A percentile compares a stretch with the other conserved stretches of the same genome.
phyloP scores from a whole-genome alignment of 2,888 invertebrate genomes.

The Xestia rhomboidea region DNA sequence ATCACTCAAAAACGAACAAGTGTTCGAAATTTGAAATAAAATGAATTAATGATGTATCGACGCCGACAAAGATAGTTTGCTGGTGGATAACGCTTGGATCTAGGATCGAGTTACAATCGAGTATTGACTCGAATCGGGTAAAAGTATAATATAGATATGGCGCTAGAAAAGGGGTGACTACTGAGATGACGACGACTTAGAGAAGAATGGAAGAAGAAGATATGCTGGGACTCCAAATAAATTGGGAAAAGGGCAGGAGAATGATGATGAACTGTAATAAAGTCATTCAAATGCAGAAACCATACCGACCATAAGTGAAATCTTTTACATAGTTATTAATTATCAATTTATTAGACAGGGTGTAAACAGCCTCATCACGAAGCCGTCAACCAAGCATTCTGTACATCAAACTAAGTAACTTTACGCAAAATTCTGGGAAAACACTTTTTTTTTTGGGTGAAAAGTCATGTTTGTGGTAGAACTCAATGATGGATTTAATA shows the following conservation, averaged over 20 bases:
- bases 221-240: background rate
- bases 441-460: too few species aligned
- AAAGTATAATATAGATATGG: background rate
- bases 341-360: too few species aligned
- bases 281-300: background rate
- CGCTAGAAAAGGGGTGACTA: background rate
- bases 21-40: constrained; percentile 75
- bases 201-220: background rate
- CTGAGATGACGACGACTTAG: background rate
- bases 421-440: too few species aligned
- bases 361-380: too few species aligned
- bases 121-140: constrained; percentile 15
- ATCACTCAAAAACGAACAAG: constrained; percentile 71
- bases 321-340: background rate
- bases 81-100: constrained; percentile 42
- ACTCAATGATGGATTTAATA: too few species aligned
- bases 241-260: background rate
- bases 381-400: too few species aligned
- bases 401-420: too few species aligned
- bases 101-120: constrained; percentile 17
- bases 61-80: constrained; percentile 60
- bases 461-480: too few species aligned
- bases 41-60: constrained; percentile 78
- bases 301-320: background rate
- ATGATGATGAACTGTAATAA: background rate